These are phyloP conservation scores for Fissipunctia ypsillon DNA, from an alignment of 2,888 invertebrate species.

Conservation along the genomic window DNA sequence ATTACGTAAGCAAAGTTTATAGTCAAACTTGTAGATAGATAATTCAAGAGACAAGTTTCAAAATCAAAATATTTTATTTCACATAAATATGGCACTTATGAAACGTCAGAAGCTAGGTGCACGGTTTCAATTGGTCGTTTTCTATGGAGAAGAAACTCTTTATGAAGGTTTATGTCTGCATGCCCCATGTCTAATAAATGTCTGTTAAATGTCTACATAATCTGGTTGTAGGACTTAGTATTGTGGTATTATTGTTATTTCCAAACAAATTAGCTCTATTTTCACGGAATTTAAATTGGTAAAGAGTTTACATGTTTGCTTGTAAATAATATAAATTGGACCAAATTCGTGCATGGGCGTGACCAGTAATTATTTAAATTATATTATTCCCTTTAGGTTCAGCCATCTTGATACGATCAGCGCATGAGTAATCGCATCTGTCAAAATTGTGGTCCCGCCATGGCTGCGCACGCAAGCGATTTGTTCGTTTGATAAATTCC, in stretches of 20 bases:
- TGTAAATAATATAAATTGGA: background rate
- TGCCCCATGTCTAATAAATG: conserved; percentile 1
- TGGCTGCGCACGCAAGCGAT: conserved; percentile 67
- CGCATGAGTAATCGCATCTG: conserved; percentile 73
- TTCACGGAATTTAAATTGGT: conserved; percentile 2
- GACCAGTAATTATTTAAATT: conserved; percentile 32
- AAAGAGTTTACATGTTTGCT: background rate
- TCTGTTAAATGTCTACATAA: conserved; percentile 16
- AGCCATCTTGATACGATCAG: conserved; percentile 69
- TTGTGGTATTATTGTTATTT: background rate
- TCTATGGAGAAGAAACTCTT: too few relatives aligned
- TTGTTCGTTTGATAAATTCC: conserved; percentile 58
- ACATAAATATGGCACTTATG: too few relatives aligned
- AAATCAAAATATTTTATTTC: too few relatives aligned
- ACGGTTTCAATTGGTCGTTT: too few relatives aligned
- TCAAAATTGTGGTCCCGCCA: conserved; percentile 74
- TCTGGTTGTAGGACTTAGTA: too few relatives aligned
- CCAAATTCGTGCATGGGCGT: conserved; percentile 11
- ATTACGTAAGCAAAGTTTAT: background rate
- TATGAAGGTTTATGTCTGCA: conserved; percentile 18
- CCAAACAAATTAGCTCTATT: background rate
- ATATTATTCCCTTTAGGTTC: conserved; percentile 56
- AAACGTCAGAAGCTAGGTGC: too few relatives aligned
- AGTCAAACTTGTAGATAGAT: conserved; percentile 7
- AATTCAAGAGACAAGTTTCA: conserved; percentile 11